Base-by-base conservation (phyloP, 2,113 vertebrate genomes). In the Phalacrocorax aristotelis region DNA sequence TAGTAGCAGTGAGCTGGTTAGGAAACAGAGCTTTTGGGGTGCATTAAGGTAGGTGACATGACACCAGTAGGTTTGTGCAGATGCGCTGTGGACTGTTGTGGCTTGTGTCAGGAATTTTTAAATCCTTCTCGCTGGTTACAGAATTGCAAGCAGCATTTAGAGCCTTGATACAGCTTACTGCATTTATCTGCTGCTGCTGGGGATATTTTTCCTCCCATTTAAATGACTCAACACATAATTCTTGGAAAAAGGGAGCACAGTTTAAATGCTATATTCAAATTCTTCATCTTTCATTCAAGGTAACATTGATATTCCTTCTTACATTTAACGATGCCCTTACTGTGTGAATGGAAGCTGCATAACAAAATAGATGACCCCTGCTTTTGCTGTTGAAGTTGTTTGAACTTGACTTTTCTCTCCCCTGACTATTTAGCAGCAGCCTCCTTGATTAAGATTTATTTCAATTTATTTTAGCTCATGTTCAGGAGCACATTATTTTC, bases 401-500 rank as follows among this genome's bases (percentile, higher is more conserved):
- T 77, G 44, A 93, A 83, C 54, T 23, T 91, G 83, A 82, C 42
- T 65, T 58, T 58, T 72, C 10, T 88, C 54, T 87, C 32, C 60
- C 29, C 29, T 11, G 13, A 48, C 49, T 86, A 29, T 61, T 88
- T 87, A 94, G 42, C 74, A 91, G 54, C 10, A 83, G 70, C 44
- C 26, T 70, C n/a, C 55, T 83, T 85, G 74, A 87, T 93, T 83
- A 92, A 79, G 61, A 57, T 96, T 76, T 78, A 80, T 91, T 95
- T 93, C 61, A 29, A 2, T 87, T 94, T 93, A 54, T 70, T 92
- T 72, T 70, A 57, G n/a, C 51, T 95, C 12, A 9, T 23, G 7
- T 84, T 78, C 64, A 78, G 26, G 44, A 57, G 25, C 60, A 38
- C 32, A 42, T 77, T 69, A n/a, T 83, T 87, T 69, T 86, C 83